Conservation (phyloP, 2,797 vertebrate genomes). For the Hippoglossus hippoglossus region DNA sequence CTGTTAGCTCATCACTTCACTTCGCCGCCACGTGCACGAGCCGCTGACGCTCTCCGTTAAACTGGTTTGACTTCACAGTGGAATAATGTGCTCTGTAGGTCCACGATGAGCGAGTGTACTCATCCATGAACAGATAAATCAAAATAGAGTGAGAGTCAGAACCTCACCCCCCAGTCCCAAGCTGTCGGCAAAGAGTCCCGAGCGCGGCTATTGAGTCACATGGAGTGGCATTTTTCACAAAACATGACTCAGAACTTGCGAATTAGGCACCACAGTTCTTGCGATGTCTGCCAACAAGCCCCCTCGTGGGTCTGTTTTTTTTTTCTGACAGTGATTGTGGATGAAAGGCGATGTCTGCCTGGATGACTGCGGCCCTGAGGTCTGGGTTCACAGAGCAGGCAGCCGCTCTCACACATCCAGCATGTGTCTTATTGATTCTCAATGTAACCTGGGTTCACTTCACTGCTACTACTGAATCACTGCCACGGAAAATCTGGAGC, state of each 20-base stretch:
- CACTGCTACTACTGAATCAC: conserved; percentile 23
- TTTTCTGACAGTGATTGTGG: conserved; percentile 58
- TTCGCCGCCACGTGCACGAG: conserved; percentile 6
- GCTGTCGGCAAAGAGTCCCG: conserved; percentile 50
- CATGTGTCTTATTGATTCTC: conserved; percentile 47
- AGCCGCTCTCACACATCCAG: conserved; percentile 39
- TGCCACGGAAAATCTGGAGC: background rate
- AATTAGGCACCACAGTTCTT: conserved; percentile 18
- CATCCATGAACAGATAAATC: conserved; percentile 54
- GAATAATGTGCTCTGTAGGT: conserved; percentile 31
- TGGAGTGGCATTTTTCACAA: conserved; percentile 58
- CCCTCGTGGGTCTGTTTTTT: conserved; percentile 33
- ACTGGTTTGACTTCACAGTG: conserved; percentile 41
- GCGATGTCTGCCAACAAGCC: conserved; percentile 47
- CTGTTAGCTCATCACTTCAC: conserved; percentile 52
- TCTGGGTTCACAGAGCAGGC: conserved; percentile 46
- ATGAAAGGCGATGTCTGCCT: conserved; percentile 57
- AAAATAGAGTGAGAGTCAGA: conserved; percentile 53
- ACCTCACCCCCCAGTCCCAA: conserved; percentile 22
- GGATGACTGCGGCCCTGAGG: conserved; percentile 17
- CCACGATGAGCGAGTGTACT: conserved; percentile 47
- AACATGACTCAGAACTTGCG: conserved; percentile 56
- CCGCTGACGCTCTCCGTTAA: conserved; percentile 36
- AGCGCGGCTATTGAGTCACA: conserved; percentile 44
- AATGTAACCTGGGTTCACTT: conserved; percentile 41